Base-by-base conservation (phyloP, 2,797 vertebrate species). In the Dendrocincla tyrannina region DNA sequence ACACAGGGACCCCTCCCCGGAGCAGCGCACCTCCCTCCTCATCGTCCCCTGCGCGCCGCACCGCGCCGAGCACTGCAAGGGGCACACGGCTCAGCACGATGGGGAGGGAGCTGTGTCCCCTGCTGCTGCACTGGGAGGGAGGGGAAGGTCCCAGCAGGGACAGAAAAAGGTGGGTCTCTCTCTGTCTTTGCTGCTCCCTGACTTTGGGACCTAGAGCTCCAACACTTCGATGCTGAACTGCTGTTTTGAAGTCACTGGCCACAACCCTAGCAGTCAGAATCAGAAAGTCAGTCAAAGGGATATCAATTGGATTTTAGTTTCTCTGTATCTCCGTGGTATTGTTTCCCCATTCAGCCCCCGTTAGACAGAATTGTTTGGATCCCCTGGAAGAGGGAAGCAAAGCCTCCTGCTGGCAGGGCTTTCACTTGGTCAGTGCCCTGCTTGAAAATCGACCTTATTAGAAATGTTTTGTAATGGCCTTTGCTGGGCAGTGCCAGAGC, bases 1-100 rank as follows among this genome's bases (percentile, higher is more conserved):
- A 4, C 99, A 99, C 9, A 98, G 94, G 5, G 78, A 62, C 7
- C 96, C 49, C 7, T 99, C 98, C 95, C 98, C 98, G 0, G 99
- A 99, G 97, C 99, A 99, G 53, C 98, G 98, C 41, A 99, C 98
- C 44, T 99, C 98, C 58, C 99, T 97, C 80, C 92, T 98, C 89
- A 97, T 98, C 3, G 97, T 96, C 7, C 98, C 99, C 8, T 94
- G 96, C 6, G 88, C 66, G 17, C 98, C 98, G 2, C 99, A 99
- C 12, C 95, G 96, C 1, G 98, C 99, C 0, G 98, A 98, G 84
- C 99, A 99, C 99, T 99, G 77, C 66, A 59, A 79, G 3, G 27
- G 50, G 11, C 75, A 7, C 2, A 6, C 0, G 1, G 24, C 47
- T 72, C 49, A 94, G 11, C 39, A 5, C 17, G 23, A 23, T 13